These are phyloP conservation scores for Ascidia mentula DNA, from an alignment of 23 tunicate species.

Conservation along the genomic window DNA sequence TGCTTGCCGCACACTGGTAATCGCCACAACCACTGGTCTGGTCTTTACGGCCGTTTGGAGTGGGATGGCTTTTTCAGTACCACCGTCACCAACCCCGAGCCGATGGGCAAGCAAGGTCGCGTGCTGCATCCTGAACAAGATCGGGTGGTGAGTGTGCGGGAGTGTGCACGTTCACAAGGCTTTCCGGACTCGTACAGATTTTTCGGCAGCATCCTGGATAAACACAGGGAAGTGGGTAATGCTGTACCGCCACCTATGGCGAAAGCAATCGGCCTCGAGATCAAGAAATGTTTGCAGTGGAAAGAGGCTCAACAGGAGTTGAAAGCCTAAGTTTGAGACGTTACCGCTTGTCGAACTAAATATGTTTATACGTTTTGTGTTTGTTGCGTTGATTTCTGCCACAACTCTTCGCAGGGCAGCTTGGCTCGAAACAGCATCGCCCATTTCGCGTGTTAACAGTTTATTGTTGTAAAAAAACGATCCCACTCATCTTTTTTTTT, in stretches of 20 bases:
- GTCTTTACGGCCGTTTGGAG: slow-evolving; percentile 77
- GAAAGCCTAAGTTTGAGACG: neutral
- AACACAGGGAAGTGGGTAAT: slow-evolving; percentile 83
- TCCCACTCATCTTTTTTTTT: too few species aligned
- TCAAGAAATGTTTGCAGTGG: slow-evolving; percentile 70
- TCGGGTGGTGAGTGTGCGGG: slow-evolving; percentile 84
- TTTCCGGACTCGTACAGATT: slow-evolving; percentile 90
- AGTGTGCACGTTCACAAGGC: slow-evolving; percentile 95
- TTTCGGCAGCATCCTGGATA: slow-evolving; percentile 68
- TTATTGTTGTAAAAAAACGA: too few species aligned
- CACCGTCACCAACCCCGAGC: slow-evolving; percentile 82
- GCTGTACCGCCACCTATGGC: slow-evolving; percentile 98
- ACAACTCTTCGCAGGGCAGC: too few species aligned
- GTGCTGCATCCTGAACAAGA: slow-evolving; percentile 88
- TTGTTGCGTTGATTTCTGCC: too few species aligned
- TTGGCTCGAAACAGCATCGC: too few species aligned
- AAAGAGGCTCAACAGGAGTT: slow-evolving; percentile 10
- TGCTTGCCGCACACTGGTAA: slow-evolving; percentile 88
- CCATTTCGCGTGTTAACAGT: too few species aligned
- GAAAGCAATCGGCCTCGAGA: slow-evolving; percentile 83
- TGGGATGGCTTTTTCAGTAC: slow-evolving; percentile 95
- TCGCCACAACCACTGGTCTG: slow-evolving; percentile 92
- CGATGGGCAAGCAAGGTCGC: slow-evolving; percentile 96
- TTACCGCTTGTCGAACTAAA: too few species aligned
- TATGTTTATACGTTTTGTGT: too few species aligned